Base-by-base conservation (phyloP, 2,797 vertebrate genomes). In the Siniperca scherzeri region DNA sequence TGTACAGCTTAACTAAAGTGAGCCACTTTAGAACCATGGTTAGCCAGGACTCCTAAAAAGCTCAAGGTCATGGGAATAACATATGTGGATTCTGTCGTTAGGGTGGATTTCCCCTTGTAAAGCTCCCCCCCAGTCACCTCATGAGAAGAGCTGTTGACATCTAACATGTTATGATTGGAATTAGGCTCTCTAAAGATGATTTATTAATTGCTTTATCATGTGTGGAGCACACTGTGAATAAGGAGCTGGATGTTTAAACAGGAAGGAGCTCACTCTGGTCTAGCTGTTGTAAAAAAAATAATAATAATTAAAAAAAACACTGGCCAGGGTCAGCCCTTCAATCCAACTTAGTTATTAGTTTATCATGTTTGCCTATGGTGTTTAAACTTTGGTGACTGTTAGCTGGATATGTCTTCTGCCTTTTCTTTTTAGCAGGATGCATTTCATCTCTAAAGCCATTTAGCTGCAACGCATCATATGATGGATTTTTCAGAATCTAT, bases 111-210 rank as follows among this genome's bases (percentile, higher is more conserved):
- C 60, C 59, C 57, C 64, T 67, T 50, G 9, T 85, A 82, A 80
- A 87, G 11, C 70, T n/a, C 42, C 25, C 44, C 52, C 66, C 60
- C n/a, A 25, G 50, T 81, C 57, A 70, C 83, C 68, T 83, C 56
- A 59, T 38, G 56, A 82, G 89, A 88, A 80, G 78, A 89, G 83
- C 87, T 87, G 87, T 78, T 84, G 76, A 91, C 86, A 89, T 90
- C 75, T 70, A 88, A 85, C 88, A 88, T 92, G 84, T 90, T 92
- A 82, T 91, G 85, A 88, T 92, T 92, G 78, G 76, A 91, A 87
- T 92, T 83, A 79, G 56, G 53, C 62, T 90, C 78, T 68, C 61
- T 77, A 72, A 89, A 85, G 84, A 88, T 88, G 81, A 88, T 91
- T 89, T 93, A 89, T 90, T 75, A 83, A 91, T 94, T 86, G 79